Base-by-base conservation (phyloP, 2,113 vertebrate genomes). In the Cololabis saira region DNA sequence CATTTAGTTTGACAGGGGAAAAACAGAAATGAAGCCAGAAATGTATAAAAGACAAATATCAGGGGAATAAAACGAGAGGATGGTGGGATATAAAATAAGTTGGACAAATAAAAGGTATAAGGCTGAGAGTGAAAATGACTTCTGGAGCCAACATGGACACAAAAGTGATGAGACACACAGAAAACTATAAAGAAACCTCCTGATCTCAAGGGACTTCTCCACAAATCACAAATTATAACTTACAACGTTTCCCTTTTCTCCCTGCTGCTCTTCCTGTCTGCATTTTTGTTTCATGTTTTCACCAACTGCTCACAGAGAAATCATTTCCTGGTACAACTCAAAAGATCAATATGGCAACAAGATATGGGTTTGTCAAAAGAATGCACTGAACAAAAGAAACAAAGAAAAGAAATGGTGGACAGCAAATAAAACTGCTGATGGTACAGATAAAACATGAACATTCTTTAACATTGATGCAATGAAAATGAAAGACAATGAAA, bases 91-190 rank as follows among this genome's bases (percentile, higher is more conserved):
- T 77, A 72, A 86, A 87, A 86, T 47, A 61, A 55, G 59, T 66
- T 59, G 72, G 74, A 82, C 77, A 70, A 74, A 86, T 82, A 80
- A 81, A 87, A 82, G 17, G 24, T 76, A 58, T 72, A 81, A 86
- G 80, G 69, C 72, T 51, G 74, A 63, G 58, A 72, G 54, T 69
- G 81, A 89, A 85, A 89, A 71, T 84, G 83, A 87, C 80, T 81
- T 79, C 49, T 81, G 84, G 82, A 78, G 52, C 37, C 22, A 83
- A 78, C 77, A 86, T 27, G 33, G 50, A 78, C 60, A 75, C 54
- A 61, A 52, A 71, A 67, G 43, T 67, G 74, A 83, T 70, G 59
- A 75, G 59, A 72, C 81, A 85, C 64, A 75, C 30, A 71, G 74
- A 85, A 76, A 74, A 76, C 72, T 51, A 87, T 71, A 81, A 77